Percentiles rank a stretch among this genome's conserved stretches.
Conservation (phyloP, 2,888 invertebrate genomes). For the Phengaris arion region DNA sequence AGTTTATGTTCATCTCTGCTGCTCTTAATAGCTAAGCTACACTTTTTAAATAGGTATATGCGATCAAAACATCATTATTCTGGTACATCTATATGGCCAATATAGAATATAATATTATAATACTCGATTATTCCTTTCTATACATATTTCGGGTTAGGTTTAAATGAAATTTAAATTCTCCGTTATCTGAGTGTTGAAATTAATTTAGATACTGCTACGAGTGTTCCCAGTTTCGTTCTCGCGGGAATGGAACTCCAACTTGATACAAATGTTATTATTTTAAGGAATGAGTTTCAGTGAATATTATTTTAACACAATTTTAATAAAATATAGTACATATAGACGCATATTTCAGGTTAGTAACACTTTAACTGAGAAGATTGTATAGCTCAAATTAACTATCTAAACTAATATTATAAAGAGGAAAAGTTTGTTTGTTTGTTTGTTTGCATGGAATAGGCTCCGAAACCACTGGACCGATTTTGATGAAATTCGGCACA, state of each 20-base stretch:
- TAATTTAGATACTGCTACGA: constrained; percentile 9
- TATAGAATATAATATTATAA: background rate
- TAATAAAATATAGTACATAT: background rate
- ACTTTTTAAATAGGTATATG: too few relatives aligned
- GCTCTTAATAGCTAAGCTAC: too few relatives aligned
- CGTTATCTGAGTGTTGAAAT: constrained; percentile 13
- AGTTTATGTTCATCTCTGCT: too few relatives aligned
- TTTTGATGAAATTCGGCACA: too few relatives aligned
- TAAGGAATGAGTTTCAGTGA: background rate
- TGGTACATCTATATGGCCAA: background rate
- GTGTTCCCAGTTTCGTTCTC: background rate
- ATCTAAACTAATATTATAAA: too few relatives aligned
- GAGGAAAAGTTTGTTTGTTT: too few relatives aligned
- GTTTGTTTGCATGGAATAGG: too few relatives aligned
- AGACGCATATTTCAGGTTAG: too few relatives aligned
- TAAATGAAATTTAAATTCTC: background rate
- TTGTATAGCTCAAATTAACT: too few relatives aligned
- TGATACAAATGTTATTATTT: constrained; percentile 18
- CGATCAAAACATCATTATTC: too few relatives aligned
- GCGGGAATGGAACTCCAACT: constrained; percentile 11
- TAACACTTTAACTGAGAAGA: too few relatives aligned
- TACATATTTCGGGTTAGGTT: background rate
- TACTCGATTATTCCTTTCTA: background rate
- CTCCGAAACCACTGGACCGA: too few relatives aligned
- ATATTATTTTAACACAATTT: constrained; percentile 2